Percentiles rank a stretch among this genome's conserved stretches.
Conservation (phyloP, 2,888 invertebrate genomes). For the Chironomus tentans region DNA sequence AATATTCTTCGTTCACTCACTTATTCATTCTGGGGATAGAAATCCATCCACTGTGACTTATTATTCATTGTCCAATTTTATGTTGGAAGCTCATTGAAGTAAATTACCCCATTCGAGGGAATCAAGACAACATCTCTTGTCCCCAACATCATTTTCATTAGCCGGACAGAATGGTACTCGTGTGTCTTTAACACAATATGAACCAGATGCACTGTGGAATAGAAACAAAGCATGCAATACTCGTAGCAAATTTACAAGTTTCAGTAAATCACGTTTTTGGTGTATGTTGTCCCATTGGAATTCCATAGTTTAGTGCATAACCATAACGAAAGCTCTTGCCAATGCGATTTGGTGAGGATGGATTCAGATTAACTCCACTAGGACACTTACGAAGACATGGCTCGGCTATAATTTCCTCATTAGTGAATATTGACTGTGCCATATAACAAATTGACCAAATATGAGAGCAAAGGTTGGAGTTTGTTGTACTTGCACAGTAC, state of each 20-base stretch:
- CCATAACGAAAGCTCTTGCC: conserved; percentile 37
- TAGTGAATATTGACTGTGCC: conserved; percentile 61
- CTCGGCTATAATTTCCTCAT: conserved; percentile 49
- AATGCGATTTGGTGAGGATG: conserved; percentile 35
- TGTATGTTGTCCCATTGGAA: conserved; percentile 62
- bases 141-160: conserved; percentile 42
- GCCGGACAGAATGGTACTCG: conserved; percentile 63
- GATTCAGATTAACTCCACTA: conserved; percentile 41
- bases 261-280: conserved; percentile 50
- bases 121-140: conserved; percentile 53
- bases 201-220: conserved; percentile 51
- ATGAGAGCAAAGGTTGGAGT: conserved; percentile 68
- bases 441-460: conserved; percentile 72
- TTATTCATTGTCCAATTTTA: background rate
- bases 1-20: too few species aligned
- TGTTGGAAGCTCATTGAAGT: background rate
- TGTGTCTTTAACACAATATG: conserved; percentile 57
- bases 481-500: conserved; percentile 60
- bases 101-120: conserved; percentile 28
- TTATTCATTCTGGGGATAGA: background rate
- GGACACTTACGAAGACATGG: conserved; percentile 68
- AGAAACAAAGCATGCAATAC: too few species aligned
- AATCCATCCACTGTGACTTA: background rate
- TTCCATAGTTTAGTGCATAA: conserved; percentile 42
- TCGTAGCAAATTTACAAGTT: too few species aligned